phyloP scores from a whole-genome alignment of 1,140 invertebrate genomes.

The Galendromus occidentalis region DNA sequence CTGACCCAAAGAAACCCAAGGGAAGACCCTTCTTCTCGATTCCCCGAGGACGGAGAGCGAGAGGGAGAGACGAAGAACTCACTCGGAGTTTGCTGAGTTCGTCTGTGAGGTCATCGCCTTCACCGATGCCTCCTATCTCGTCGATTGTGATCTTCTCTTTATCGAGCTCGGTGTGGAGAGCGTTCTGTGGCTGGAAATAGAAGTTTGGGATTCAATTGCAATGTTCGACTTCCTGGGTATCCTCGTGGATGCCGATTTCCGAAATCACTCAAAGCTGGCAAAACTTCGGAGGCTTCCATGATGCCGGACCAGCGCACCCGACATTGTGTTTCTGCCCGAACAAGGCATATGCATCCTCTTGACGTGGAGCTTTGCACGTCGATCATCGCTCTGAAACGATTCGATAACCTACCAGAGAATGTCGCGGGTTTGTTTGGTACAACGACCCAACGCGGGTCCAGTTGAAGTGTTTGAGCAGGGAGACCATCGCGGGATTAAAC shows the following conservation, averaged over 20 bases:
- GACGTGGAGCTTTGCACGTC: background rate
- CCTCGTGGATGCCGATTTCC: no score
- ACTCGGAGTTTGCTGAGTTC: constrained; percentile 61
- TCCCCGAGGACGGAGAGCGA: no score
- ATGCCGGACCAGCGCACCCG: no score
- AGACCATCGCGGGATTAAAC: constrained; percentile 74
- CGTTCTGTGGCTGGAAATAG: constrained; percentile 56
- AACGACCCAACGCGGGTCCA: constrained; percentile 93
- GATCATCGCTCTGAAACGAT: background rate
- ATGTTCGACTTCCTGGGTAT: no score
- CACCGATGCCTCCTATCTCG: constrained; percentile 74
- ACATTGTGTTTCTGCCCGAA: no score
- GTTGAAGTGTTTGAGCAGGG: constrained; percentile 71
- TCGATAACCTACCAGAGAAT: constrained; percentile 49
- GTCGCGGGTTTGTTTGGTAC: constrained; percentile 87
- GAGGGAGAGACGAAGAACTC: constrained; percentile 14
- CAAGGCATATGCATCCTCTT: no score
- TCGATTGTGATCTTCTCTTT: constrained; percentile 53
- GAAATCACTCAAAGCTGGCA: no score
- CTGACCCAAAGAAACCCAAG: background rate
- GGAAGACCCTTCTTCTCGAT: background rate
- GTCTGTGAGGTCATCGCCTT: constrained; percentile 50
- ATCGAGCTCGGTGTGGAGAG: constrained; percentile 70
- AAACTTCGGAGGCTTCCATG: no score
- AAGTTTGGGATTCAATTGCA: background rate